Percentiles rank a stretch among this genome's conserved stretches.
These are phyloP conservation scores for Daboia siamensis DNA, from an alignment of 2,113 vertebrate genomes.

Conservation along the genomic window DNA sequence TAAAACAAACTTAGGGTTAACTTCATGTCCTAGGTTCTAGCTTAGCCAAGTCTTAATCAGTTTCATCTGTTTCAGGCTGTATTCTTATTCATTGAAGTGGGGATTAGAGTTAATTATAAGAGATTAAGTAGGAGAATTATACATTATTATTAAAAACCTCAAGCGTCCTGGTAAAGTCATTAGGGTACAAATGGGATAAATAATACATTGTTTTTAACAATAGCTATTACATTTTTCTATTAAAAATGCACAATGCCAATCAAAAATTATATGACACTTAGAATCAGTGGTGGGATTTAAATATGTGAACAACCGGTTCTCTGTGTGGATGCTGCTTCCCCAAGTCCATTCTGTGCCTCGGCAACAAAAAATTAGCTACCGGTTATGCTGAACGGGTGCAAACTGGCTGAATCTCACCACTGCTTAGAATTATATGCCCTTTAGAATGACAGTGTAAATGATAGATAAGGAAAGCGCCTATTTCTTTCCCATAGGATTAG, in stretches of 20 bases:
- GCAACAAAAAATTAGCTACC: too few species aligned
- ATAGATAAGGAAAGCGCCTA: rapidly evolving
- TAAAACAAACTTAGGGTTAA: not conserved
- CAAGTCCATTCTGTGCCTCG: too few species aligned
- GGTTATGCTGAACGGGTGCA: too few species aligned
- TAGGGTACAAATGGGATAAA: not conserved
- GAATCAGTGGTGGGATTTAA: too few species aligned
- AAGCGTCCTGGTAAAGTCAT: not conserved
- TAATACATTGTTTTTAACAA: not conserved
- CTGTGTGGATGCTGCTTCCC: too few species aligned
- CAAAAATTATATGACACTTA: not conserved
- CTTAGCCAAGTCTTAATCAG: not conserved
- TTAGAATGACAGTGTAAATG: not conserved
- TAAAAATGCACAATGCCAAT: not conserved
- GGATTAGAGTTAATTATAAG: not conserved
- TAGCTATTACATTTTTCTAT: not conserved
- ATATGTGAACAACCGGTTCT: too few species aligned
- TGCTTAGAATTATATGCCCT: not conserved
- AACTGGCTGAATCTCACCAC: too few species aligned
- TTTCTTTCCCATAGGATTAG: not conserved
- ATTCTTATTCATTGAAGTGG: not conserved
- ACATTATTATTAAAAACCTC: not conserved
- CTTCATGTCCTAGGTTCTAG: not conserved
- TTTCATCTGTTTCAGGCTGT: not conserved
- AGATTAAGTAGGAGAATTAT: not conserved